Percentiles rank a stretch among this genome's conserved stretches.
Conservation (phyloP, 1,140 invertebrate species). For the Oryzaephilus surinamensis region DNA sequence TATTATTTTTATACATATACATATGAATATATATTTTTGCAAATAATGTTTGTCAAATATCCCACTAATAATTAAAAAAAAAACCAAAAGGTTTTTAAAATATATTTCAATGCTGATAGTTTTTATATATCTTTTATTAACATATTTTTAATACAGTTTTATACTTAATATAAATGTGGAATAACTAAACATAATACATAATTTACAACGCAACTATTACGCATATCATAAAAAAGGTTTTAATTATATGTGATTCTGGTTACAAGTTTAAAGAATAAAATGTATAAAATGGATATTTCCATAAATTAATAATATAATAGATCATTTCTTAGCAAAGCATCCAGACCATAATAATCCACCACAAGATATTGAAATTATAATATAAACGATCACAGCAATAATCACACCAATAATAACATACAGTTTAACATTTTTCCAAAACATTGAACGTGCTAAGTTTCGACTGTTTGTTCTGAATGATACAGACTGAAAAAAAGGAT, state of each 20-base stretch:
- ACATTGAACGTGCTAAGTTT: slow-evolving; percentile 74
- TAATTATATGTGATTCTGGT: no score
- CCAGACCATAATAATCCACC: slow-evolving; percentile 70
- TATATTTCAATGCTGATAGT: no score
- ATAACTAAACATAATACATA: no score
- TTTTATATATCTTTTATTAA: no score
- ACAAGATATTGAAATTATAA: slow-evolving; percentile 77
- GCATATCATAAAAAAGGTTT: neutral
- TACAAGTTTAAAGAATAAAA: neutral
- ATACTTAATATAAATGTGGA: no score
- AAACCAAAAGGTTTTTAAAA: no score
- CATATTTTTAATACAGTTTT: no score
- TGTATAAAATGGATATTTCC: neutral
- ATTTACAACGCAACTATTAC: neutral
- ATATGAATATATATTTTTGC: no score
- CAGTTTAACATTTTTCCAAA: slow-evolving; percentile 90
- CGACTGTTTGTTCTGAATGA: slow-evolving; percentile 77
- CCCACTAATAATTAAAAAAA: no score
- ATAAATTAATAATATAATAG: neutral
- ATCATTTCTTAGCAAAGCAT: slow-evolving; percentile 43
- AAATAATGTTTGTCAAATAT: no score
- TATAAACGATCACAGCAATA: slow-evolving; percentile 68
- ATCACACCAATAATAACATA: slow-evolving; percentile 67
- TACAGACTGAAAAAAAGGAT: slow-evolving; percentile 59
- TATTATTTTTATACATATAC: no score